A percentile compares a stretch with the other conserved stretches of the same genome.
Evolutionary conservation across 2,113 vertebrate genomes (phyloP).

Genomic region (Eptesicus fuscus): DNA sequence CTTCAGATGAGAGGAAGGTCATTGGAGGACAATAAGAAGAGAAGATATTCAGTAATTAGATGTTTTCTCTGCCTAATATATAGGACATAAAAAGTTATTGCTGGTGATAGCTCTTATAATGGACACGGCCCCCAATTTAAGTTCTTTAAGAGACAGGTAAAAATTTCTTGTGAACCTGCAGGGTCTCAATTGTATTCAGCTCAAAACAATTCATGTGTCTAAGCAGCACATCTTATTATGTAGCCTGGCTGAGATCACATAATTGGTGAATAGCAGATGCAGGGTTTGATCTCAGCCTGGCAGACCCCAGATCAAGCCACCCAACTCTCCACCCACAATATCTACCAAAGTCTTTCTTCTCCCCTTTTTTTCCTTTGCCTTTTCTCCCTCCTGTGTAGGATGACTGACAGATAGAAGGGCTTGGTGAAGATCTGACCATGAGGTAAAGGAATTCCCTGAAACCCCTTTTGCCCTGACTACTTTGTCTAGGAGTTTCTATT

Average conservation of each 20-base stretch:
- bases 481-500: not conserved
- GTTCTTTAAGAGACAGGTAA: not conserved
- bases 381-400: not conserved
- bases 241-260: not conserved
- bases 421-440: not conserved
- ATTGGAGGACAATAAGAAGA: not conserved
- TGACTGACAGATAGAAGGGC: not conserved
- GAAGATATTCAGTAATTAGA: not conserved
- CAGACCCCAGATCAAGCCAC: not conserved
- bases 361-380: not conserved
- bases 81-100: not conserved
- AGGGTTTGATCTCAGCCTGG: not conserved
- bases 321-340: not conserved
- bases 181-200: not conserved
- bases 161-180: not conserved
- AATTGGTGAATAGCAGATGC: not conserved
- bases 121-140: not conserved
- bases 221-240: not conserved
- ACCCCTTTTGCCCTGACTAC: not conserved
- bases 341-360: not conserved
- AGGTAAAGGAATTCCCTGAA: not conserved
- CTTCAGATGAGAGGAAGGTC: not conserved
- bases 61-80: not conserved
- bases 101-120: not conserved
- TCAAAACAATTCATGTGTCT: not conserved